A percentile compares a stretch with the other conserved stretches of the same genome.
Conservation (phyloP, 2,888 invertebrate species). For the Hyposoter didymator region DNA sequence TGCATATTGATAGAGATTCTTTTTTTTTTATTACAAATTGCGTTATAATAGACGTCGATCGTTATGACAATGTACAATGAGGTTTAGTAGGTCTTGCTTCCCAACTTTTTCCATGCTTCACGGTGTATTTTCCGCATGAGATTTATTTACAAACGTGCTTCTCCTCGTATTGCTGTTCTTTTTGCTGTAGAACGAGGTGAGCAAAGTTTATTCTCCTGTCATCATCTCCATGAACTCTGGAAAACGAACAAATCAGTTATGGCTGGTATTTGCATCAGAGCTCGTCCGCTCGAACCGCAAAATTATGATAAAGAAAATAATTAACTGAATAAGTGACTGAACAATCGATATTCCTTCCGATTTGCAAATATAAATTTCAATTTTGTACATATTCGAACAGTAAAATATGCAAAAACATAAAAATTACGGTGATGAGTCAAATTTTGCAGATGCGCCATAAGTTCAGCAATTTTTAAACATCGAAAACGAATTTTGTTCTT, state of each 20-base stretch:
- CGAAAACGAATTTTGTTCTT: too few species aligned
- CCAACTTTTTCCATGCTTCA: neutral
- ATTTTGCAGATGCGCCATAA: too few species aligned
- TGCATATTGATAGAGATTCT: constrained; percentile 12
- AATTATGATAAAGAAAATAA: neutral
- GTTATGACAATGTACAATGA: constrained; percentile 64
- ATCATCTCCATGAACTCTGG: constrained; percentile 98
- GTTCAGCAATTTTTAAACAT: too few species aligned
- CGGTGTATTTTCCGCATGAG: neutral
- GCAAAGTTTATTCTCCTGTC: constrained; percentile 91
- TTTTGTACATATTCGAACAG: too few species aligned
- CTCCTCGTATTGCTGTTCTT: constrained; percentile 3
- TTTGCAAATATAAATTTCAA: too few species aligned
- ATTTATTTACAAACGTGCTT: constrained; percentile 17
- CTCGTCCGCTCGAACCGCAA: neutral
- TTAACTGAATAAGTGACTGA: too few species aligned
- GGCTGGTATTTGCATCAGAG: neutral
- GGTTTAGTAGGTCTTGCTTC: constrained; percentile 29
- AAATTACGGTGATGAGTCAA: too few species aligned
- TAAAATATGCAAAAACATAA: too few species aligned
- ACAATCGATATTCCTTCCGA: too few species aligned
- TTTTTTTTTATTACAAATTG: constrained; percentile 60
- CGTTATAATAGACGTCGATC: constrained; percentile 53
- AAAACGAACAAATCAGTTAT: constrained; percentile 1
- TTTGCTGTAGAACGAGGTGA: constrained; percentile 1